Base-by-base conservation (phyloP, 2,113 vertebrate species). In the Eurystomus gularis region DNA sequence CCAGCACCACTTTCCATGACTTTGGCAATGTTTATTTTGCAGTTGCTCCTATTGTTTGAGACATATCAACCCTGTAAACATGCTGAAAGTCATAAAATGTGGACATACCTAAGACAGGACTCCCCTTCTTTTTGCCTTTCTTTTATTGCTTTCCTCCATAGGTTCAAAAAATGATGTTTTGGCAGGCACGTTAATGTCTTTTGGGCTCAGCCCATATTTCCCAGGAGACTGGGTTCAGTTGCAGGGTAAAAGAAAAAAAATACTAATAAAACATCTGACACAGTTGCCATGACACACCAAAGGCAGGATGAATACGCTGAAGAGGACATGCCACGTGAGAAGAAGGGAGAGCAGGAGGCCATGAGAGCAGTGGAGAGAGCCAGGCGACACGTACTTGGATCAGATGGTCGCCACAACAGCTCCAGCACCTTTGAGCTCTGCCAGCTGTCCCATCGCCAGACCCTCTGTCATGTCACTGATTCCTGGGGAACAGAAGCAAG, bases 181-280 rank as follows among this genome's bases (percentile, higher is more conserved):
- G 96, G 91, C 94, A 92, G 16, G 24, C 73, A 16, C 29, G 2
- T 2, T 60, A 89, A 84, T n/a, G 52, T 35, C 82, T 89, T 82
- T 64, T 83, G 91, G 94, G 83, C 48, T 96, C 69, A 89, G 91
- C 65, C 91, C 89, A 33, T 89, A 96, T 96, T 96, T 95, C 95
- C 95, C 95, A 52, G 94, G 95, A 96, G 95, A 95, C 77, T 0
- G 61, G 55, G 93, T 96, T 97, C 95, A 96, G 48, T 78, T 51
- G 60, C 60, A 94, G 96, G 95, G 76, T 91, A 94, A 94, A 88
- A 60, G 40, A 86, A 86, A 82, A 86, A 52, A 84, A 93, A 57
- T 25, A 12, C 81, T 75, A 86, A 95, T 92, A 94, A 96, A 96
- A 89, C 69, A 71, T 96, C 72, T 78, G 70, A 86, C 55, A 31